Evolutionary conservation across 2,797 vertebrate genomes (phyloP), one percentile per base, ranked within the genome.

Genomic region (Coendou prehensilis): DNA sequence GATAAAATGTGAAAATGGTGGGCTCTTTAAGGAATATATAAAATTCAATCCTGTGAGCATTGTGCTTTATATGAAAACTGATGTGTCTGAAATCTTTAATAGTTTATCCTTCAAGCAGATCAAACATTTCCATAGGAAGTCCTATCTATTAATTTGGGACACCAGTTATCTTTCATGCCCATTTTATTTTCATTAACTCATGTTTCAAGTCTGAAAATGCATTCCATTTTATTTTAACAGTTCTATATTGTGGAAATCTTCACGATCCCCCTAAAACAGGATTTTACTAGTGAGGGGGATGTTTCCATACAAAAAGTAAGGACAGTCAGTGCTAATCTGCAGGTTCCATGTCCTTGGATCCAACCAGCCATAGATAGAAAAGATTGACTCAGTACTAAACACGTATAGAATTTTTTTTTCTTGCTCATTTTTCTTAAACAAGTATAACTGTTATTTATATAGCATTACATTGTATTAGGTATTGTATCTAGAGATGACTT

Each of bases 181-280:
- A 57, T 90, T 67, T 94, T 94, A 82, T 64, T 90, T 82, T 73
- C 89, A 92, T 52, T 79, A 93, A 79, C 9, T 87, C 64, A 28
- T 47, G 14, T 84, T 93, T 97, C 54, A 95, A 94, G 86, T 95
- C 69, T 89, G 69, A 91, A 95, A 91, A 89, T 41, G 5, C 11
- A 23, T 33, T 26, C n/a, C 5, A 30, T 93, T 96, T 71, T 91
- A 78, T 73, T 85, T 91, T 83, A 92, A 87, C 17, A 3, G 18
- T 90, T 95, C 2, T 0, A 22, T 75, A 84, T 0, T 11, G 8
- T 17, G 33, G 15, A 94, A 79, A 54, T 5, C 54, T 93, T 81
- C 15, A 33, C 33, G 61, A 75, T 91, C 73, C 28, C 45, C 52
- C 57, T 41, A 28, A 81, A 54, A 84, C 13, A 61, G 37, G 4